Evolutionary conservation across 2,113 vertebrate species (phyloP), one percentile per base, ranked within the genome.

Genomic region (Python bivittatus): DNA sequence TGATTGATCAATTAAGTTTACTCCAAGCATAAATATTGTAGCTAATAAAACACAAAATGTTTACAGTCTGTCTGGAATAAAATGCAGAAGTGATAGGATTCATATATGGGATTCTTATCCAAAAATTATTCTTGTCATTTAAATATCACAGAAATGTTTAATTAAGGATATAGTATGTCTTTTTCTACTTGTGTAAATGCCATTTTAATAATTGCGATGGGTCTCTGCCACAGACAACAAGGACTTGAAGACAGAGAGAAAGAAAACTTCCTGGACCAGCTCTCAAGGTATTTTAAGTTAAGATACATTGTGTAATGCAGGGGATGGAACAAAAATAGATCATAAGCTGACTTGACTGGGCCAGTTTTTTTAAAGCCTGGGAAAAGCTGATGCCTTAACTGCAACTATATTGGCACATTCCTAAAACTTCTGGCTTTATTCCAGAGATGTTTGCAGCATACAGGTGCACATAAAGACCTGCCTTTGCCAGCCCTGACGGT

Each of bases 161-260:
- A 93, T 72, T 88, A 79, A 79, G 72, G 56, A 92, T 84, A 85
- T 85, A 13, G 27, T 54, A 38, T 42, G 90, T 27, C 52, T 90
- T 90, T 29, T 48, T 53, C 72, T 61, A 91, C 0, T 0, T 95
- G 89, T 92, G 42, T 22, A 93, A 53, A 1, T 84, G n/a, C 53
- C 33, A 58, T 88, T 94, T 61, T 91, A 94, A 94, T 38, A 56
- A 96, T 90, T n/a, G 90, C 53, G 95, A 84, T 94, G 93, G 87
- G 92, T 92, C 95, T 96, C 90, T 92, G 84, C 93, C 94, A 84
- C 96, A 97, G 97, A 58, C 96, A 97, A 88, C 96, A 96, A 93
- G 95, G 54, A 93, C 93, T 96, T 91, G 96, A 96, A 93, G 94
- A 96, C 33, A 96, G 95, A 93, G 96, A 96, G 95, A 96, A 94